Evolutionary conservation across 37 sponge, comb jelly and placozoan species (phyloP), one percentile per base, ranked within the genome.

Genomic region (Cliona cf. orientalis): DNA sequence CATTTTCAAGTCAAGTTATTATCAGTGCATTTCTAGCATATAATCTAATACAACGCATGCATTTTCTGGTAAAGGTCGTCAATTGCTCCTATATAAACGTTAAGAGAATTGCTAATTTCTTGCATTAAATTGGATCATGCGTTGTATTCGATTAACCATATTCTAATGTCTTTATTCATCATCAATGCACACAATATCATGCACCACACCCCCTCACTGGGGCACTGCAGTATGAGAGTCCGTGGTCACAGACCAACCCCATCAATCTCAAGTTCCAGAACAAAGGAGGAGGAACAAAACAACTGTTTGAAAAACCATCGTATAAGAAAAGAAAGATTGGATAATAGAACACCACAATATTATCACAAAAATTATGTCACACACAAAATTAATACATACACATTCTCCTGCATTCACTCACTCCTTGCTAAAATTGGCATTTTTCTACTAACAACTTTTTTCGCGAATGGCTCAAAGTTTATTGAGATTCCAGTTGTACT

Each of bases 241-340:
- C 98, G 5, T 98, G 98, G 98, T 41, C 95, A 2, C 87, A 95
- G 66, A 67, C 79, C 62, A 93, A 79, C 22, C 94, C 94, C 41
- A 35, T 93, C 35, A 86, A 80, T 44, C 62, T 86, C 66, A 98
- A 98, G 87, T 93, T 89, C 75, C 87, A 86, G 70, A 84, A 75
- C 75, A 88, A 81, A 44, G 89, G 94, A 1, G 95, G 98, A 17
- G 98, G 98, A 19, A 83, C 66, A 38, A 92, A 84, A 42, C 88
- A 93, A 35, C 45, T 72, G 14, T 98, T 98, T 76, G 76, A 82
- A 17, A 90, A 84, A 88, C 98, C 98, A 0, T 81, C 94, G n/a
- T 38, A 46, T 17, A 95, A 90, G 75, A 95, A 92, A 70, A 57
- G 91, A 42, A 96, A 90, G 67, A 46, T 75, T 34, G 42, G 35